A percentile compares a stretch with the other conserved stretches of the same genome.
phyloP scores from a whole-genome alignment of 2,797 vertebrate species.

The Argentina silus region DNA sequence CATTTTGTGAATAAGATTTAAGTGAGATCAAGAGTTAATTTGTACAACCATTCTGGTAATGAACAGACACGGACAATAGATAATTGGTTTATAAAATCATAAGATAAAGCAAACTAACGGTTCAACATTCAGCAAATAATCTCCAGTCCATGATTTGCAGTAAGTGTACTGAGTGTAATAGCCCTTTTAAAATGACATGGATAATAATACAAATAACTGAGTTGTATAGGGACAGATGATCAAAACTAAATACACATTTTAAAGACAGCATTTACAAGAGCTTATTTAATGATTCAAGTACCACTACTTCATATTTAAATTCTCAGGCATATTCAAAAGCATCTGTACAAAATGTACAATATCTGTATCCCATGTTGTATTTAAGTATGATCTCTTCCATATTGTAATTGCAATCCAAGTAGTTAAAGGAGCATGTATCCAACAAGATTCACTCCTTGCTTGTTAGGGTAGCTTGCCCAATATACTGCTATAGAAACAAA shows the following conservation, averaged over 20 bases:
- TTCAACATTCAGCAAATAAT: conserved; percentile 27
- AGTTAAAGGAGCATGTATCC: background rate
- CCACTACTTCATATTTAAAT: conserved; percentile 71
- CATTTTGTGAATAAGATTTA: background rate
- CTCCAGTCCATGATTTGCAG: conserved; percentile 37
- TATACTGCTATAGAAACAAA: background rate
- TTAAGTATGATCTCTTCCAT: conserved; percentile 12
- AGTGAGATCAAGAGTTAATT: background rate
- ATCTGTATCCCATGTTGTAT: conserved; percentile 61
- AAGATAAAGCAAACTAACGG: conserved; percentile 20
- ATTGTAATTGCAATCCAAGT: background rate
- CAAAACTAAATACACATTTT: conserved; percentile 54
- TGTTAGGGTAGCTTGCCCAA: background rate
- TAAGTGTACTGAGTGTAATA: conserved; percentile 57
- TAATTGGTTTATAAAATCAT: conserved; percentile 16
- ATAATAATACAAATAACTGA: conserved; percentile 65
- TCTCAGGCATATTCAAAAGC: conserved; percentile 53
- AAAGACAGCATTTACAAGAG: conserved; percentile 69
- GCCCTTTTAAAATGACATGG: conserved; percentile 60
- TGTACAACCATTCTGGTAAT: background rate
- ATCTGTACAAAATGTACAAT: conserved; percentile 79
- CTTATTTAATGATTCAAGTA: conserved; percentile 78
- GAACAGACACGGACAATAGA: background rate
- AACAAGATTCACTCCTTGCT: background rate
- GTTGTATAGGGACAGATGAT: conserved; percentile 54